phyloP scores from a whole-genome alignment of 2,888 invertebrate genomes.

The Neuroscelio doddi region DNA sequence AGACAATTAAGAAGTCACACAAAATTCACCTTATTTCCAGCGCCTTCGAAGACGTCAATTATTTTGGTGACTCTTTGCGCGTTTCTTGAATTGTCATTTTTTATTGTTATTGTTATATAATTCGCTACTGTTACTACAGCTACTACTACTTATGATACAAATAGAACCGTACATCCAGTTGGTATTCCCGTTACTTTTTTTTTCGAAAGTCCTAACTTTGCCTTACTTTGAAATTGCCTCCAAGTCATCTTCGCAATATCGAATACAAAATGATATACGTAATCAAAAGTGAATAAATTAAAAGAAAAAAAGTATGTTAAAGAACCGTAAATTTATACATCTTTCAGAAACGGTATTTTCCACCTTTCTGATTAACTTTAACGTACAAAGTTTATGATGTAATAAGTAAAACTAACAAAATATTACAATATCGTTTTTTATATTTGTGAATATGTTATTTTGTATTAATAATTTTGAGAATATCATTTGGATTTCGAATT shows the following conservation, averaged over 20 bases:
- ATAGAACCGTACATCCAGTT: slow-evolving; percentile 52
- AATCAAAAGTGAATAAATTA: no score
- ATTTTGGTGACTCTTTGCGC: neutral
- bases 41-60: neutral
- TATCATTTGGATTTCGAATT: neutral
- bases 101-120: slow-evolving; percentile 15
- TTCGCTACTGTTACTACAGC: slow-evolving; percentile 52
- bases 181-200: neutral
- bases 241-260: neutral
- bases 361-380: no score
- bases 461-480: neutral
- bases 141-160: slow-evolving; percentile 59
- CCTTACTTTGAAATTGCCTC: slow-evolving; percentile 15
- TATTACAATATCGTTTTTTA: no score
- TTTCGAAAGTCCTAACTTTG: slow-evolving; percentile 4
- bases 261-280: neutral
- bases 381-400: no score
- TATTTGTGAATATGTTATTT: no score
- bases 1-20: no score
- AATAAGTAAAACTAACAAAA: no score
- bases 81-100: slow-evolving; percentile 18
- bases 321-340: no score
- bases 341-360: no score
- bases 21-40: neutral
- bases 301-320: no score